Base-by-base conservation (phyloP, 2,888 invertebrate genomes). In the Caradrina kadenii region DNA sequence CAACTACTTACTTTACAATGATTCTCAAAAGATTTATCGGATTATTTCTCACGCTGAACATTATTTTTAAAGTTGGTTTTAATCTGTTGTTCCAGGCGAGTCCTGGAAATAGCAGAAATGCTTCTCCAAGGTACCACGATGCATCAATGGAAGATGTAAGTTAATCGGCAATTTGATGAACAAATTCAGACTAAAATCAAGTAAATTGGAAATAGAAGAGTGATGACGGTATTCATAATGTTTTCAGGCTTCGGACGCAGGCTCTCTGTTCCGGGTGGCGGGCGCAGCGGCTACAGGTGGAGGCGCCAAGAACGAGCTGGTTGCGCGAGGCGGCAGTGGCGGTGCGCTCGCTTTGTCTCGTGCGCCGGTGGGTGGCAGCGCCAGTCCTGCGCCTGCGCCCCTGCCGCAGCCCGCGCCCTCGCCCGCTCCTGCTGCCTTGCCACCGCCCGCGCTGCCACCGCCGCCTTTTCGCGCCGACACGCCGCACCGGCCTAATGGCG, bases 361-460 rank as follows among this genome's bases (percentile, higher is more conserved):
- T 89, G 97, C 97, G 80, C 96, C 96, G 39, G 95, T 95, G 84
- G 96, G 97, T 80, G 97, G 97, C 90, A 96, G 96, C 89, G 96
- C 96, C 79, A 97, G 96, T 86, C 96, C 97, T 75, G 96, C 97
- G 88, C 97, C 97, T 84, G 96, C 96, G 85, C 97, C 97, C 82
- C 96, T 97, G 83, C 97, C 97, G 82, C 96, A 97, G 84, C 97
- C 97, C 81, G 96, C 96, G 81, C 97, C 97, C 74, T 97, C 97
- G 86, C 97, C 97, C 85, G 97, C 97, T 87, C 97, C 97, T 86
- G 97, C 97, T 86, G 96, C 97, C 82, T 94, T 97, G 85, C 97
- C 97, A 77, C 97, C 97, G 84, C 97, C 97, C 85, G 97, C 96
- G 81, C 95, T 96, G 81, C 97, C 96, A 79, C 97, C 97, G 85